Base-by-base conservation (phyloP, 1,140 invertebrate species). In the Mamestra configurata region DNA sequence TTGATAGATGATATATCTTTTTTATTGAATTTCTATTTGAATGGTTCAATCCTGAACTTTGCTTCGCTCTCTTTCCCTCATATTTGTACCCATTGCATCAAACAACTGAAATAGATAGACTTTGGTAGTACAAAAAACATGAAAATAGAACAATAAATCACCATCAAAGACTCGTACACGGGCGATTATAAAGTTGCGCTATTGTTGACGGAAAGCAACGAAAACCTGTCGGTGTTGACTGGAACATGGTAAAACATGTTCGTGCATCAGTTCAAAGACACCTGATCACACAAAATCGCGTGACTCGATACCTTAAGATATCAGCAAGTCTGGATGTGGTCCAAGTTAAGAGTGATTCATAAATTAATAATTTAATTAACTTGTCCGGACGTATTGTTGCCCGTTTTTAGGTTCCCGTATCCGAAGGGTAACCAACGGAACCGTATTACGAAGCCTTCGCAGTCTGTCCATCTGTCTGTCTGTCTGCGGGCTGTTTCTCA, bases 231-330 rank as follows among this genome's bases (percentile, higher is more conserved):
- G 11, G 37, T 40, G 40, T 53, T 18, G 37, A 53, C 37, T 71
- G 5, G 24, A 72, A 81, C 80, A 35, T 49, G 57, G 49, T 8
- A 22, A 22, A 77, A 55, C 75, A 77, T 55, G 59, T 55, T 59
- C 57, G 61, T 51, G 75, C 71, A 18, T 82, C 64, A 70, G 89
- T 86, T 88, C 87, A 89, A 87, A 91, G 86, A 87, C 87, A 89
- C 84, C 83, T 84, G 79, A 82, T 85, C 85, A 84, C 76, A 90
- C 83, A 66, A 86, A 90, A 88, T 92, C 90, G 91, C 91, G 90
- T 92, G 91, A 88, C 91, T 90, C 51, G 35, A 78, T 86, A 84
- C 83, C 84, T 85, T 92, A 79, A 77, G 83, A 88, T 86, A 90
- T 91, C 86, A 87, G 79, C 79, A 72, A 79, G 57, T 68, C 78